phyloP scores from a whole-genome alignment of 2,113 vertebrate species.

The Coreoperca whiteheadi region DNA sequence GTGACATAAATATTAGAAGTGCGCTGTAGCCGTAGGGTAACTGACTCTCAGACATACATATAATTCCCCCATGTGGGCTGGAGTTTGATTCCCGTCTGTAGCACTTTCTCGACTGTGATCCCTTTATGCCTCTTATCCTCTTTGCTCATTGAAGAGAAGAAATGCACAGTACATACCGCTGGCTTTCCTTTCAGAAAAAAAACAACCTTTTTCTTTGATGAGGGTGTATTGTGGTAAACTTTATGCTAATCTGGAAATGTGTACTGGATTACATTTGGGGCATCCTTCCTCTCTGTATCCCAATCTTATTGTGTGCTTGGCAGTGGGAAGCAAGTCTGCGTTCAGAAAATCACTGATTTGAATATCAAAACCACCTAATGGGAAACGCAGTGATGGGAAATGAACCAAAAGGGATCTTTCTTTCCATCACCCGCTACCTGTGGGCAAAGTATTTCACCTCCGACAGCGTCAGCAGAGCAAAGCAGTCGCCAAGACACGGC shows the following conservation, averaged over 20 bases:
- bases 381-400: constrained; percentile 41
- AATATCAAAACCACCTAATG: constrained; percentile 54
- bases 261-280: constrained; percentile 52
- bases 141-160: constrained; percentile 43
- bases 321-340: constrained; percentile 12
- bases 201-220: constrained; percentile 49
- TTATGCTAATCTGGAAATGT: constrained; percentile 72
- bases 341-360: constrained; percentile 58
- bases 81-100: constrained; percentile 67
- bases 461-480: constrained; percentile 43
- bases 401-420: constrained; percentile 38
- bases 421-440: constrained; percentile 56
- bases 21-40: constrained; percentile 50
- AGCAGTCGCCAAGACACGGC: constrained; percentile 39
- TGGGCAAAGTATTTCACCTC: constrained; percentile 57
- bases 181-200: constrained; percentile 47
- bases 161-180: constrained; percentile 30
- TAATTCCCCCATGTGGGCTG: constrained; percentile 54
- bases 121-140: constrained; percentile 62
- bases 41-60: constrained; percentile 52
- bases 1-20: constrained; percentile 67
- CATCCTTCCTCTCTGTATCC: constrained; percentile 39
- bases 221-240: constrained; percentile 54
- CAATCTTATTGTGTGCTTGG: constrained; percentile 32
- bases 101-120: constrained; percentile 63